phyloP scores from a whole-genome alignment of 2,797 vertebrate genomes.

The Ceryle rudis region DNA sequence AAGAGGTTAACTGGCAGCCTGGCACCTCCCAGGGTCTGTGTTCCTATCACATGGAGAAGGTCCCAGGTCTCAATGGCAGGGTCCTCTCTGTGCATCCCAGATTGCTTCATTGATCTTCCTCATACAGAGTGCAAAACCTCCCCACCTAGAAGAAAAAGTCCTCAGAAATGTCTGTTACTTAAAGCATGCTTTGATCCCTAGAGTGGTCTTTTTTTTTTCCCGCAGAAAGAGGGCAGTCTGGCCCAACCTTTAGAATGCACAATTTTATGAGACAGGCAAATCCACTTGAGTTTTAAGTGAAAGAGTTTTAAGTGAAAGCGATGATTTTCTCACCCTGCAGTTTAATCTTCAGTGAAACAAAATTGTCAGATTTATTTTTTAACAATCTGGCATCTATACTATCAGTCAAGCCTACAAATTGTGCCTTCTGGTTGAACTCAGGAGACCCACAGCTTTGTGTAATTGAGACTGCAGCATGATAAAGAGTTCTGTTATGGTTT shows the following conservation, averaged over 20 bases:
- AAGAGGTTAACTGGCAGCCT: not conserved
- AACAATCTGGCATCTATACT: not conserved
- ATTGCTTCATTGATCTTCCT: not conserved
- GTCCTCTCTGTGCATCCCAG: not conserved
- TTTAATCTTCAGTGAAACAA: slow-evolving; percentile 11
- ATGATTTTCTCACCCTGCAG: not conserved
- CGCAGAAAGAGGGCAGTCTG: not conserved
- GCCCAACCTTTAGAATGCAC: not conserved
- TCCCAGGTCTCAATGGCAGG: not conserved
- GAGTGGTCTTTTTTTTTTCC: not conserved
- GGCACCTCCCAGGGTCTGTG: not conserved
- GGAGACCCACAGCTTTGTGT: not conserved
- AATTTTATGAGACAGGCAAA: not conserved
- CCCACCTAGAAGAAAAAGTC: not conserved
- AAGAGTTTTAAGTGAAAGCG: not conserved
- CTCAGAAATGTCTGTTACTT: not conserved
- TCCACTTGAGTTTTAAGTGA: not conserved
- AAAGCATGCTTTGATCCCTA: not conserved
- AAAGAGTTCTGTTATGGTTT: slow-evolving; percentile 10
- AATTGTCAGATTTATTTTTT: not conserved
- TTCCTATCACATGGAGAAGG: not conserved
- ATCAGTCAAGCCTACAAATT: slow-evolving; percentile 20
- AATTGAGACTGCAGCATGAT: slow-evolving; percentile 19
- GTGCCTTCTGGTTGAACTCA: slow-evolving; percentile 28
- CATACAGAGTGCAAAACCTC: not conserved